These are phyloP conservation scores for Cephus pygmeus DNA, from an alignment of 2,888 invertebrate genomes.

Conservation along the genomic window DNA sequence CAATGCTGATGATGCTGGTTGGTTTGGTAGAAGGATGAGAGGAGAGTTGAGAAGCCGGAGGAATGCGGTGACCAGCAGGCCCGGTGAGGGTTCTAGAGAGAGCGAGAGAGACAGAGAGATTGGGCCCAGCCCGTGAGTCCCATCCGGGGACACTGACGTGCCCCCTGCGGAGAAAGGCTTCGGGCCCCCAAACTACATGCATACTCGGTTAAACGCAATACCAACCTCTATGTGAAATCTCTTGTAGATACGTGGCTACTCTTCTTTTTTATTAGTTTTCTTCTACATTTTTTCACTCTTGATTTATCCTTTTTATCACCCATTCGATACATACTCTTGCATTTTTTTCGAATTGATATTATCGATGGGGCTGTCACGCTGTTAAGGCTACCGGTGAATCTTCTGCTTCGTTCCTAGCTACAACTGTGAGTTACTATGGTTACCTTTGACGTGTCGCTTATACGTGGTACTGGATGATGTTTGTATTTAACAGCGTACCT, in stretches of 20 bases:
- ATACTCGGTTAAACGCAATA: neutral
- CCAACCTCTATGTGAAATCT: neutral
- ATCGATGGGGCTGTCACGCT: neutral
- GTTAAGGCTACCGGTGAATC: neutral
- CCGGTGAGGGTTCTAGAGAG: conserved; percentile 21
- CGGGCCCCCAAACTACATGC: neutral
- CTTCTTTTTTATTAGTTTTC: neutral
- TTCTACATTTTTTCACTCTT: neutral
- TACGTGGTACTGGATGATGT: neutral
- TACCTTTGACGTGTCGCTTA: neutral
- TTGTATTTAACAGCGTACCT: neutral
- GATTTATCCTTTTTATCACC: neutral
- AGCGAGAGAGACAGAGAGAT: conserved; percentile 27
- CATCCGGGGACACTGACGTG: conserved; percentile 59
- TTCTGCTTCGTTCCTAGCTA: neutral
- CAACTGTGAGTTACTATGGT: neutral
- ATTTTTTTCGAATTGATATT: neutral
- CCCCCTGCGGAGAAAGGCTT: conserved; percentile 56
- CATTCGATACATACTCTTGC: neutral
- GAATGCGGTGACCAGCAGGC: conserved; percentile 62
- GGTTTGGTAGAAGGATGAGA: conserved; percentile 3
- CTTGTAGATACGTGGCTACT: neutral
- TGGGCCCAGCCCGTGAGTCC: conserved; percentile 41
- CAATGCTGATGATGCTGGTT: conserved; percentile 23
- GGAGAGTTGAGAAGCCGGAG: conserved; percentile 31